Percentiles rank a stretch among this genome's conserved stretches.
These are phyloP conservation scores for Gymnocheta viridis DNA, from an alignment of 2,888 invertebrate genomes.

Conservation along the genomic window DNA sequence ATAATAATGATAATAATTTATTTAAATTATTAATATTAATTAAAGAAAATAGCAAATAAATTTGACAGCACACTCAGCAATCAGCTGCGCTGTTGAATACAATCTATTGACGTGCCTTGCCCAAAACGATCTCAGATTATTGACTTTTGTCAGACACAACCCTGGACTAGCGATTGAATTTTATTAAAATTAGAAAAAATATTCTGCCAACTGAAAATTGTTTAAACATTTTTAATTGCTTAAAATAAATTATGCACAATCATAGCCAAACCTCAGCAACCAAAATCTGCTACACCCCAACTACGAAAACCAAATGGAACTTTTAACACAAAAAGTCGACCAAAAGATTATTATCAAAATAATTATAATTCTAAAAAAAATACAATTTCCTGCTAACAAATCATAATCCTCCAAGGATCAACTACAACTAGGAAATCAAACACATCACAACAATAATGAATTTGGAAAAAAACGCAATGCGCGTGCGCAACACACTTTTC, in stretches of 20 bases:
- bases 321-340: conserved; percentile 34
- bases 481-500: conserved; percentile 67
- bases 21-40: too few species aligned
- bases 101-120: too few species aligned
- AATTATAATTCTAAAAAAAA: conserved; percentile 32
- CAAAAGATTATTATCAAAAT: conserved; percentile 42
- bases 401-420: conserved; percentile 67
- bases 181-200: too few species aligned
- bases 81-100: too few species aligned
- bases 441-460: conserved; percentile 64
- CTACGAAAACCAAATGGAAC: conserved; percentile 12
- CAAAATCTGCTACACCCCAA: conserved; percentile 53
- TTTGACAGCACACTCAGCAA: too few species aligned
- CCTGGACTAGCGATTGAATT: too few species aligned
- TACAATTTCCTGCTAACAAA: conserved; percentile 61
- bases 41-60: too few species aligned
- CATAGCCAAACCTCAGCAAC: conserved; percentile 60
- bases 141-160: too few species aligned
- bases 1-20: too few species aligned
- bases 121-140: too few species aligned
- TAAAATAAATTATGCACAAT: conserved; percentile 61
- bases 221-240: background rate
- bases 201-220: background rate
- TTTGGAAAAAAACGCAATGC: conserved; percentile 30
- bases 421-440: conserved; percentile 60